A percentile compares a stretch with the other conserved stretches of the same genome.
phyloP scores from a whole-genome alignment of 2,888 invertebrate genomes.

The Apamea sordens region DNA sequence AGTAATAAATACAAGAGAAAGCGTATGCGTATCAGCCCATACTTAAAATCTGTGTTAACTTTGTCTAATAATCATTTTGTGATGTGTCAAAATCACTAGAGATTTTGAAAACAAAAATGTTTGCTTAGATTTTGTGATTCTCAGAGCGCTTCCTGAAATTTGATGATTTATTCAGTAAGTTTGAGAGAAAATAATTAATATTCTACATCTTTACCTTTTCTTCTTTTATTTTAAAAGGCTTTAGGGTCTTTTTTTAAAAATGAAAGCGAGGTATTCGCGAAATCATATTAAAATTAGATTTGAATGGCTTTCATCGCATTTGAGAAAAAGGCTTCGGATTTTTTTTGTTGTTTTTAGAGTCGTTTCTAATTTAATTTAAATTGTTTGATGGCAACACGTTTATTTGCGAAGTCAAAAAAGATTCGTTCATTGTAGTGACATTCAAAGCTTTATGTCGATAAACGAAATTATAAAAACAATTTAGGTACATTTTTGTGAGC shows the following conservation, averaged over 20 bases:
- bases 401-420: not conserved
- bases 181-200: slow-evolving; percentile 39
- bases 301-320: slow-evolving; percentile 5
- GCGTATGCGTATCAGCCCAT: not conserved
- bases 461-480: not conserved
- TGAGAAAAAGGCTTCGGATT: not conserved
- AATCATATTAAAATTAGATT: not conserved
- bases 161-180: slow-evolving; percentile 19
- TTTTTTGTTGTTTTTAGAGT: not conserved
- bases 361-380: not conserved
- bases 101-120: not conserved
- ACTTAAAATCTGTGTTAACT: not conserved
- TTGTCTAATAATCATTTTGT: not conserved
- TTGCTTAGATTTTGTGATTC: not conserved
- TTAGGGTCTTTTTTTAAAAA: slow-evolving; percentile 26
- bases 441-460: not conserved
- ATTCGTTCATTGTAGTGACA: not conserved
- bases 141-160: not conserved
- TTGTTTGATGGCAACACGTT: not conserved
- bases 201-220: slow-evolving; percentile 22
- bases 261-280: slow-evolving; percentile 17
- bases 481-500: not conserved
- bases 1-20: not conserved
- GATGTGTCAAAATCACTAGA: not conserved
- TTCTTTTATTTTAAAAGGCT: not conserved